Evolutionary conservation across 1,140 invertebrate genomes (phyloP).

Genomic region (Rhagoletis zephyria): DNA sequence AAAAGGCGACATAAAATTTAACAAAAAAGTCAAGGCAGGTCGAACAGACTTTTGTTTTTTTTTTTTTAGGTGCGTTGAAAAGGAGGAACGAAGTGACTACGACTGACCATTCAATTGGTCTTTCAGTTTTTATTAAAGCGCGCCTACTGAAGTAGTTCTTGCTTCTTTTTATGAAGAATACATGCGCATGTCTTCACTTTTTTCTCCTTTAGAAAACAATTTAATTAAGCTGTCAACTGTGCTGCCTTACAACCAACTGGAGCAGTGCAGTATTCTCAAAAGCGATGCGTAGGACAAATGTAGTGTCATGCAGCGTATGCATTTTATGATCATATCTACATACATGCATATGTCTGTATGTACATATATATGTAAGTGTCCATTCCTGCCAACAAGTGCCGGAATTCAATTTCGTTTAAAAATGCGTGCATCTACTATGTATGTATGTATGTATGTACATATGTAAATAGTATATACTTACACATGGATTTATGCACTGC

Average conservation of each 20-base stretch:
- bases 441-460: neutral
- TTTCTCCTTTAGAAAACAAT: conserved; percentile 31
- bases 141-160: conserved; percentile 21
- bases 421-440: neutral
- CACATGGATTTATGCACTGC: neutral
- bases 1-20: conserved; percentile 24
- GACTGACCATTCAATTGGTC: conserved; percentile 23
- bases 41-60: neutral
- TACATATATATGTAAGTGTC: neutral
- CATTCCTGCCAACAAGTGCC: no score
- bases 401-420: no score
- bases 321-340: neutral
- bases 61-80: neutral
- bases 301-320: conserved; percentile 23
- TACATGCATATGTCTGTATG: neutral
- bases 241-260: neutral
- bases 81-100: conserved; percentile 8
- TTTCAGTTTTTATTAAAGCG: conserved; percentile 35
- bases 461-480: neutral
- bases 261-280: neutral
- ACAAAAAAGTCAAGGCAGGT: conserved; percentile 24
- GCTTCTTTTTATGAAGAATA: neutral
- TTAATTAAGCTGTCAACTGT: conserved; percentile 43
- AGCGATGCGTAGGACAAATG: neutral
- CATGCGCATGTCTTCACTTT: neutral